phyloP scores from a whole-genome alignment of 2,797 vertebrate species.

The Enteromius paludinosus region DNA sequence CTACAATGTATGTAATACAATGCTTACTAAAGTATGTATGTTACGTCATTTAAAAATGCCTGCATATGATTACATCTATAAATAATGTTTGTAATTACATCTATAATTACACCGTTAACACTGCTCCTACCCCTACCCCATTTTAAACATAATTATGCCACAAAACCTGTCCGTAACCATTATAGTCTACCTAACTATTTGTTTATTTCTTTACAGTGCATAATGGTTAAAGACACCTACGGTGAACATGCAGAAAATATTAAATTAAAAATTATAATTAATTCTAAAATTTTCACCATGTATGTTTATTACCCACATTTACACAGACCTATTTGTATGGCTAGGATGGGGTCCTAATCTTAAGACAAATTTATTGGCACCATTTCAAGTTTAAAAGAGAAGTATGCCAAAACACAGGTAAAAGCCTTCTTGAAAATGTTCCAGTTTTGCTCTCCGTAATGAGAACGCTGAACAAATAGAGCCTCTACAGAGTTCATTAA shows the following conservation, averaged over 20 bases:
- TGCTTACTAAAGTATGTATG: not conserved
- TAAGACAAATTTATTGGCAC: constrained; percentile 48
- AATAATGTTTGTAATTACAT: not conserved
- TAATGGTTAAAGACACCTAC: not conserved
- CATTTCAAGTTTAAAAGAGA: constrained; percentile 44
- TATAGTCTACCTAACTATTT: not conserved
- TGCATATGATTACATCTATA: not conserved
- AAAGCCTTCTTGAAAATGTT: constrained; percentile 60
- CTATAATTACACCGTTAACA: not conserved
- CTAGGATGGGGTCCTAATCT: constrained; percentile 15
- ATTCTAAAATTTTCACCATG: constrained; percentile 5
- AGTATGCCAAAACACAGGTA: constrained; percentile 40
- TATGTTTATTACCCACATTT: constrained; percentile 26
- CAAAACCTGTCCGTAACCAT: not conserved
- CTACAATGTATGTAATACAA: not conserved
- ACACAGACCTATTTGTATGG: constrained; percentile 30
- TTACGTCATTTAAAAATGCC: not conserved
- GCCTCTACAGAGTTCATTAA: constrained; percentile 40
- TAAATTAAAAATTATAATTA: not conserved
- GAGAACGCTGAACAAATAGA: constrained; percentile 52
- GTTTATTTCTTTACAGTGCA: not conserved
- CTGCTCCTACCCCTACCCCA: not conserved
- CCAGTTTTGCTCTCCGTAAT: constrained; percentile 51
- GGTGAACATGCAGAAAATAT: not conserved
- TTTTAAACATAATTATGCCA: not conserved